Evolutionary conservation across 2,888 invertebrate genomes (phyloP).

Genomic region (Limnephilus lunatus): DNA sequence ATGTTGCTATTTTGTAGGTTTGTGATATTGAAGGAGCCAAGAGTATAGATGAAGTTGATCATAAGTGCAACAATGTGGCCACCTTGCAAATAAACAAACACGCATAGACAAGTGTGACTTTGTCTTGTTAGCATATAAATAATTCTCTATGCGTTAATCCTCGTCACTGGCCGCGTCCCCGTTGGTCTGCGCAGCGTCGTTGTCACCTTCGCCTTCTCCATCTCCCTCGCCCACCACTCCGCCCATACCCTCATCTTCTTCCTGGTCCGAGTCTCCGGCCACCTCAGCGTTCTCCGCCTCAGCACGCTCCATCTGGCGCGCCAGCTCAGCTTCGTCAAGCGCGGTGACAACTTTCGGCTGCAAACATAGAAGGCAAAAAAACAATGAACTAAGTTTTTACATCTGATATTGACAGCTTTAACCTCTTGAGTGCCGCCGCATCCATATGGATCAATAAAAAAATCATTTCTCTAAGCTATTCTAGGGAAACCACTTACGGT

Average conservation of each 20-base stretch:
- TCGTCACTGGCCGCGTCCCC: constrained; percentile 70
- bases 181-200: constrained; percentile 71
- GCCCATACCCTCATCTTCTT: constrained; percentile 82
- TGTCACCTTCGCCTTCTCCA: constrained; percentile 68
- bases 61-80: background rate
- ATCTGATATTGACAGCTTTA: no score
- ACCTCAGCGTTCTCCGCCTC: constrained; percentile 97
- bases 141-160: constrained; percentile 65
- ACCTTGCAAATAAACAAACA: background rate
- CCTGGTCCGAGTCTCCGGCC: constrained; percentile 91
- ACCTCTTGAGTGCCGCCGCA: no score
- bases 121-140: constrained; percentile 9
- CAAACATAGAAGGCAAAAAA: constrained; percentile 11
- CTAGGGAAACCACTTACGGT: no score
- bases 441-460: no score
- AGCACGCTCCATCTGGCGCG: constrained; percentile 94
- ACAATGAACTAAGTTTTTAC: background rate
- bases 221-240: constrained; percentile 73
- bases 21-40: background rate
- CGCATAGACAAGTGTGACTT: background rate
- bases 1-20: no score
- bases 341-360: constrained; percentile 99
- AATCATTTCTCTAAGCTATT: no score
- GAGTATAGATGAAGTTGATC: background rate
- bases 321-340: constrained; percentile 96